Conservation (phyloP, 2,888 invertebrate species). For the Galerucella pusilla region DNA sequence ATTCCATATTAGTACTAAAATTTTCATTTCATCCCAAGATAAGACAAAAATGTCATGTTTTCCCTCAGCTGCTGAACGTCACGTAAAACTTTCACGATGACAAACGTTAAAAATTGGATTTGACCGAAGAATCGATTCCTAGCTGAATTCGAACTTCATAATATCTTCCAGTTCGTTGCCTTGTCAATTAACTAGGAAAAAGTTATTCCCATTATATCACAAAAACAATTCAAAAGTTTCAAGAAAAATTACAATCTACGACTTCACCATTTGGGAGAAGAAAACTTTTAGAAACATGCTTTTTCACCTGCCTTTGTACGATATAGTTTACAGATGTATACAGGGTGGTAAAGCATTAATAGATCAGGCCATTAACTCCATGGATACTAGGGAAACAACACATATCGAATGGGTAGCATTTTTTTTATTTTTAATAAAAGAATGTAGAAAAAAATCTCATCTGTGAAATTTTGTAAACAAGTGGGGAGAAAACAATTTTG, state of each 20-base stretch:
- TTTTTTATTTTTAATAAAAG: too few relatives aligned
- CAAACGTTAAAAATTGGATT: slow-evolving; percentile 9
- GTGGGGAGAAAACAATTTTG: too few relatives aligned
- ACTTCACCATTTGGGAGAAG: slow-evolving; percentile 3
- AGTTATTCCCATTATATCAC: slow-evolving; percentile 3
- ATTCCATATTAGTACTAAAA: too few relatives aligned
- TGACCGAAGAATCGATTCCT: neutral
- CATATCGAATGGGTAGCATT: too few relatives aligned
- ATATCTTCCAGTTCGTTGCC: slow-evolving; percentile 11
- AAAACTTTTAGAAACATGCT: neutral
- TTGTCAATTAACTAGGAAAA: slow-evolving; percentile 11
- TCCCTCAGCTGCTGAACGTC: neutral
- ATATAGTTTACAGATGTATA: neutral
- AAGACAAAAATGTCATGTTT: neutral
- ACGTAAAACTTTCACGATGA: neutral
- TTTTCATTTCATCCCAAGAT: neutral
- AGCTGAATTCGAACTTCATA: neutral
- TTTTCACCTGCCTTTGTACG: neutral
- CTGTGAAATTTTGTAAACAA: too few relatives aligned
- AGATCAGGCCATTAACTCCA: too few relatives aligned
- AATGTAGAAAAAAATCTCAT: too few relatives aligned
- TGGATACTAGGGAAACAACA: too few relatives aligned
- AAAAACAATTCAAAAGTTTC: slow-evolving; percentile 11
- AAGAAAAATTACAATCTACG: neutral
- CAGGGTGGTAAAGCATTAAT: neutral